Conservation (phyloP, 2,797 vertebrate species). For the Alca torda region DNA sequence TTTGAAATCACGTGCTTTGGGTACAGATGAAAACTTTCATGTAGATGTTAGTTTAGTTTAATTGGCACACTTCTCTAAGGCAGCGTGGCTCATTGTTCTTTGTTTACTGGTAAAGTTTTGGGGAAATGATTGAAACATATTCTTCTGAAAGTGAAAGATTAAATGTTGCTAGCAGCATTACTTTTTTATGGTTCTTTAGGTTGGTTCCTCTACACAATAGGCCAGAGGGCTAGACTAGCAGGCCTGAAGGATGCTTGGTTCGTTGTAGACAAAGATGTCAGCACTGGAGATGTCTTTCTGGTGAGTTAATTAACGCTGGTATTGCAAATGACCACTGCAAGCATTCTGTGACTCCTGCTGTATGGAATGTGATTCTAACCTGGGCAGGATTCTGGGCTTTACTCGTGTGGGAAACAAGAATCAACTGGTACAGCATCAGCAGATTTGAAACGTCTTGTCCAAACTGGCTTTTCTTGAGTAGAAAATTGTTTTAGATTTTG, state of each 20-base stretch:
- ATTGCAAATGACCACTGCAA: not conserved
- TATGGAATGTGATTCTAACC: not conserved
- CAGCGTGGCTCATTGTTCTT: not conserved
- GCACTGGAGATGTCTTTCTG: conserved; percentile 87
- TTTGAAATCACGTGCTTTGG: not conserved
- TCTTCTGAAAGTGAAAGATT: not conserved
- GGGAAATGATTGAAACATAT: not conserved
- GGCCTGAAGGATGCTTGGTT: conserved; percentile 88
- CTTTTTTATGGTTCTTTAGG: conserved; percentile 69
- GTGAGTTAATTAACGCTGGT: conserved; percentile 76
- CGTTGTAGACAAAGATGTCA: conserved; percentile 92
- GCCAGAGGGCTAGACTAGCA: conserved; percentile 89
- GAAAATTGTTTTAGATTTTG: not conserved
- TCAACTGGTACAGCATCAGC: not conserved
- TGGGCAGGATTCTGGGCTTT: not conserved
- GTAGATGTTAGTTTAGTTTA: not conserved
- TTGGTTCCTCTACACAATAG: conserved; percentile 93
- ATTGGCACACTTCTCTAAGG: not conserved
- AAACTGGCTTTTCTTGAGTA: not conserved
- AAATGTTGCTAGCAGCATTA: not conserved
- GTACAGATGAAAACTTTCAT: not conserved
- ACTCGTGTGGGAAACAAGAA: not conserved
- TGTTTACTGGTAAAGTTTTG: not conserved
- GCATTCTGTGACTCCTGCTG: not conserved
- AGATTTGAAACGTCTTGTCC: not conserved